phyloP scores from a whole-genome alignment of 2,113 vertebrate species.

The Gallinago jamesoni region DNA sequence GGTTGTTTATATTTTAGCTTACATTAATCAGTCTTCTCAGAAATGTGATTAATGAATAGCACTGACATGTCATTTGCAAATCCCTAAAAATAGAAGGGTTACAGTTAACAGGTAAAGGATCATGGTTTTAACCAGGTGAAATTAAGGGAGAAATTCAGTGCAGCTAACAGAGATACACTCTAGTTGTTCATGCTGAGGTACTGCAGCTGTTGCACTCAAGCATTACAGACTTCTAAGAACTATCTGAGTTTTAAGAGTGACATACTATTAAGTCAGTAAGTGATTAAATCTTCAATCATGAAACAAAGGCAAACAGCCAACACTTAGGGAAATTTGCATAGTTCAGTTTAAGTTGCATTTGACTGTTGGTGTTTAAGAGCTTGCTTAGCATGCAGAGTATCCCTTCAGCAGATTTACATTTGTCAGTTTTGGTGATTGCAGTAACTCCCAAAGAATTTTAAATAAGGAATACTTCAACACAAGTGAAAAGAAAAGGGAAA shows the following conservation, averaged over 20 bases:
- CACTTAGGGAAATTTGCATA: background rate
- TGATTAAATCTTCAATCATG: conserved; percentile 23
- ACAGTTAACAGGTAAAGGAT: background rate
- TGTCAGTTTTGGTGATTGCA: background rate
- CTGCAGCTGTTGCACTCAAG: background rate
- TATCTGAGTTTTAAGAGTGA: background rate
- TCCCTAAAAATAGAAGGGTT: background rate
- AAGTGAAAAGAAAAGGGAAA: background rate
- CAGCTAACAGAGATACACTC: background rate
- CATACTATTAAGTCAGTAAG: background rate
- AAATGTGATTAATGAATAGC: background rate
- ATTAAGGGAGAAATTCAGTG: background rate
- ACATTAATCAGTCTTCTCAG: background rate
- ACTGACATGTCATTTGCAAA: background rate
- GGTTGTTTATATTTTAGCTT: background rate
- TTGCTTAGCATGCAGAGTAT: background rate
- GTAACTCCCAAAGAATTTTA: background rate
- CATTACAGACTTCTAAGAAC: background rate
- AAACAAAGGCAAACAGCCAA: conserved; percentile 15
- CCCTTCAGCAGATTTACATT: background rate
- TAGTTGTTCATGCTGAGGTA: background rate
- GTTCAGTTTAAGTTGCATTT: background rate
- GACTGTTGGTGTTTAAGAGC: background rate
- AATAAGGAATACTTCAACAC: background rate
- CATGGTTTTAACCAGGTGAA: background rate